Conservation (phyloP, 2,797 vertebrate species). For the Zalophus californianus region DNA sequence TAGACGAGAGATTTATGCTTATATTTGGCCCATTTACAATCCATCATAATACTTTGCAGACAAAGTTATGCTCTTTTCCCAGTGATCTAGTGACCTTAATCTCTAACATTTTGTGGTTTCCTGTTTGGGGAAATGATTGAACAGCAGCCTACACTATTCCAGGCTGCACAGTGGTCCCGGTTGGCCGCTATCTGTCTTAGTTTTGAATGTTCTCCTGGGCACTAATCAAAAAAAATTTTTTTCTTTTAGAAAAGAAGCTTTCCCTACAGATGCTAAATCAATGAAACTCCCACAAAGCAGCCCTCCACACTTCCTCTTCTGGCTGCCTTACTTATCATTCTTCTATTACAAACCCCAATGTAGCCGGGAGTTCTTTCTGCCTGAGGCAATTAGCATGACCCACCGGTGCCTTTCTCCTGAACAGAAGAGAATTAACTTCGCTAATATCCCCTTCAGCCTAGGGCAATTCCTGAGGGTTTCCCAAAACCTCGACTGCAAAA, state of each 20-base stretch:
- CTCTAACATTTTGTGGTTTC: constrained; percentile 83
- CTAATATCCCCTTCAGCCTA: constrained; percentile 77
- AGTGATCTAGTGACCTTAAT: constrained; percentile 78
- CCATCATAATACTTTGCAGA: constrained; percentile 79
- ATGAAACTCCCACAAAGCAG: constrained; percentile 68
- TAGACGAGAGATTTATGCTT: constrained; percentile 68
- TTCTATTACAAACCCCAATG: constrained; percentile 53
- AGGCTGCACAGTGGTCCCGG: constrained; percentile 70
- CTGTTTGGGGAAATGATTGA: constrained; percentile 79
- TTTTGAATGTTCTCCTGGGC: constrained; percentile 70
- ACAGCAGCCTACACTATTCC: constrained; percentile 74
- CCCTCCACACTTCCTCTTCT: constrained; percentile 58
- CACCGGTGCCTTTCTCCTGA: constrained; percentile 70
- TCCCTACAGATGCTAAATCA: constrained; percentile 68
- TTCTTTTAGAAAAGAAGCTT: constrained; percentile 31
- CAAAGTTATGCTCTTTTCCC: constrained; percentile 77
- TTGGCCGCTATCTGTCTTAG: constrained; percentile 65
- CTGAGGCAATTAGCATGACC: constrained; percentile 58
- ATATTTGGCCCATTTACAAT: constrained; percentile 69
- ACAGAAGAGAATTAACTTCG: constrained; percentile 79
- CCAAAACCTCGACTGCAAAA: constrained; percentile 66
- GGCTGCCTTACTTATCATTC: constrained; percentile 48
- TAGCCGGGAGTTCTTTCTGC: background rate
- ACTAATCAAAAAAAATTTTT: constrained; percentile 43
- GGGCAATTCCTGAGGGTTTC: constrained; percentile 71